phyloP scores from a whole-genome alignment of 1,140 invertebrate genomes.

The Myzus persicae region DNA sequence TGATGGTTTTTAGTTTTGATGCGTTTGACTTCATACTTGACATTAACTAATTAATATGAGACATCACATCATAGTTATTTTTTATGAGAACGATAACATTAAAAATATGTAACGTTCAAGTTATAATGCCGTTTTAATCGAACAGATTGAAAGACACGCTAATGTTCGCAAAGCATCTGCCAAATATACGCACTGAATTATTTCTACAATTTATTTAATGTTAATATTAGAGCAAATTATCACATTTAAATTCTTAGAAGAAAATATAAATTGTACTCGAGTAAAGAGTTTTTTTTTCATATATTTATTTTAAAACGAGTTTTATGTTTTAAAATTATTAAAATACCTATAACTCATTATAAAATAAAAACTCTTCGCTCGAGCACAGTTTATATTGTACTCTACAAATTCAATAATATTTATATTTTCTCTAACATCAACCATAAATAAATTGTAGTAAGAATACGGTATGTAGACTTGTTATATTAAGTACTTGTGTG shows the following conservation, averaged over 20 bases:
- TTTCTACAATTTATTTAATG: background rate
- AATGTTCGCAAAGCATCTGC: background rate
- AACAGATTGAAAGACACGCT: background rate
- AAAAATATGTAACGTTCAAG: background rate
- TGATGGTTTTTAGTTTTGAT: constrained; percentile 8
- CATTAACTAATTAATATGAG: background rate
- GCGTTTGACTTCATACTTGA: background rate
- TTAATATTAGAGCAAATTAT: background rate
- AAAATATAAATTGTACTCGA: background rate
- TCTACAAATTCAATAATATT: background rate
- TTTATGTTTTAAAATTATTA: background rate
- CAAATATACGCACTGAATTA: background rate
- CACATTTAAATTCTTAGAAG: background rate
- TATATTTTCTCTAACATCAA: background rate
- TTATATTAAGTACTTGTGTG: background rate
- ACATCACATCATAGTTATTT: background rate
- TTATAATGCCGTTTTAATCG: background rate
- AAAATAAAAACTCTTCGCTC: background rate
- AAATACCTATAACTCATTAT: background rate
- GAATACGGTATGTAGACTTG: background rate
- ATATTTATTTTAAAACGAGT: background rate
- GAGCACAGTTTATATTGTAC: background rate
- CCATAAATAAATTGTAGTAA: background rate
- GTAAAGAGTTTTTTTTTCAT: background rate
- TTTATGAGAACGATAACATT: background rate